These are phyloP conservation scores for Xanthia icteritia DNA, from an alignment of 2,888 invertebrate genomes.

Conservation along the genomic window DNA sequence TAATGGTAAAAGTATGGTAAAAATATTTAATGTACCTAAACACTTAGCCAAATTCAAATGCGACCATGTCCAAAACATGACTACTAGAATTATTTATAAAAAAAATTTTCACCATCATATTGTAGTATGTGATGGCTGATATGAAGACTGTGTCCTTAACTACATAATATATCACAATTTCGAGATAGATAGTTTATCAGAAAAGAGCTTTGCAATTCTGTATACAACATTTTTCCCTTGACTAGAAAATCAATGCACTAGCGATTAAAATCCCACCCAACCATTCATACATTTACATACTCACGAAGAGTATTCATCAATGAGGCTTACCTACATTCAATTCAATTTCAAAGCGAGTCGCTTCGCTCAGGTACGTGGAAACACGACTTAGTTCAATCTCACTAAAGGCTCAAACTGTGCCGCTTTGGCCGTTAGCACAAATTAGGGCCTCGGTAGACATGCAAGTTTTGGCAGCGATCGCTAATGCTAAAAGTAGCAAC, in stretches of 20 bases:
- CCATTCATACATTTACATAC: not conserved
- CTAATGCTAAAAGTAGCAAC: not conserved
- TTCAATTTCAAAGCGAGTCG: constrained; percentile 20
- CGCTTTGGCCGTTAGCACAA: not conserved
- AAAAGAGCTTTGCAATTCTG: not conserved
- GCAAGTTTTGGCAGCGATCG: not conserved
- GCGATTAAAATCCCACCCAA: constrained; percentile 13
- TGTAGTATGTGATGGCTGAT: too few species aligned
- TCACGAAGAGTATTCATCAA: not conserved
- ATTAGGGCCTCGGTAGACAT: not conserved
- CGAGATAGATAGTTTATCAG: not conserved
- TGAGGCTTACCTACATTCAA: constrained; percentile 2
- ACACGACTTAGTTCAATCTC: constrained; percentile 13
- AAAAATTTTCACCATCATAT: too few species aligned
- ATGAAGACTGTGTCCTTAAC: too few species aligned
- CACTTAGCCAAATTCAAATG: too few species aligned
- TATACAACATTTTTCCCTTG: not conserved
- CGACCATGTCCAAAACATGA: not conserved
- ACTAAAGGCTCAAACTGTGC: not conserved
- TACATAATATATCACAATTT: not conserved
- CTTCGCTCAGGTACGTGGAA: not conserved
- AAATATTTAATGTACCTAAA: not conserved
- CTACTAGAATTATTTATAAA: too few species aligned
- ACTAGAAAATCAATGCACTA: not conserved
- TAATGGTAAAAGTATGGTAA: not conserved